These are phyloP conservation scores for Cygnus buccinator DNA, from an alignment of 2,113 vertebrate genomes.

Conservation along the genomic window DNA sequence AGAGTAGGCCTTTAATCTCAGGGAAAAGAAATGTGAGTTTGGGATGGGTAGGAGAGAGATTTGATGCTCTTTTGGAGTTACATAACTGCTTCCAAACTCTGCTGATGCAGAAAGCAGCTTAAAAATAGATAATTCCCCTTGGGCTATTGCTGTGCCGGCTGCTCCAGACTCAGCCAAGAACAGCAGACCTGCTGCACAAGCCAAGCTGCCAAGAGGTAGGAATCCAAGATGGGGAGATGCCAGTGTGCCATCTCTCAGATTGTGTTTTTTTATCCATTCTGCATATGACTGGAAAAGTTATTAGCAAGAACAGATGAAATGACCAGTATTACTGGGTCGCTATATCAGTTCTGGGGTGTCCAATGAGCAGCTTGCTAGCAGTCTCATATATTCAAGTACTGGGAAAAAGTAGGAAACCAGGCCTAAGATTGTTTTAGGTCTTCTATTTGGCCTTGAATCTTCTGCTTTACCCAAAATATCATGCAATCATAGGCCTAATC, in stretches of 20 bases:
- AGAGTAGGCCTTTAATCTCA: not conserved
- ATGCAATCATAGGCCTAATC: not conserved
- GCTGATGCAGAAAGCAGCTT: conserved; percentile 12
- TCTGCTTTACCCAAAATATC: not conserved
- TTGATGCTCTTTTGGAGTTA: not conserved
- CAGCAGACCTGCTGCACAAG: not conserved
- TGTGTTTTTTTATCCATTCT: not conserved
- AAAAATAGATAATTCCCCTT: conserved; percentile 29
- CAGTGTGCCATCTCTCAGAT: not conserved
- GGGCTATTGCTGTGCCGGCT: not conserved
- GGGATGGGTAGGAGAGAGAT: not conserved
- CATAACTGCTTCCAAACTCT: not conserved
- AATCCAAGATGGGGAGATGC: not conserved
- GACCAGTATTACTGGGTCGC: not conserved
- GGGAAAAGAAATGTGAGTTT: not conserved
- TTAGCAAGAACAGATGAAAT: not conserved
- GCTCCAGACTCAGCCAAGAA: not conserved
- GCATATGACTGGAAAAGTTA: not conserved
- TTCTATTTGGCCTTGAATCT: not conserved
- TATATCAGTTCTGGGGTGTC: not conserved
- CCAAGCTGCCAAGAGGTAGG: not conserved
- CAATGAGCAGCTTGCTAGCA: not conserved
- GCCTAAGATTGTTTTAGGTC: not conserved
- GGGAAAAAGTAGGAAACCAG: not conserved
- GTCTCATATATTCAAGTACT: not conserved